phyloP scores from a whole-genome alignment of 1,140 invertebrate genomes.

The Rhizoglyphus robini region DNA sequence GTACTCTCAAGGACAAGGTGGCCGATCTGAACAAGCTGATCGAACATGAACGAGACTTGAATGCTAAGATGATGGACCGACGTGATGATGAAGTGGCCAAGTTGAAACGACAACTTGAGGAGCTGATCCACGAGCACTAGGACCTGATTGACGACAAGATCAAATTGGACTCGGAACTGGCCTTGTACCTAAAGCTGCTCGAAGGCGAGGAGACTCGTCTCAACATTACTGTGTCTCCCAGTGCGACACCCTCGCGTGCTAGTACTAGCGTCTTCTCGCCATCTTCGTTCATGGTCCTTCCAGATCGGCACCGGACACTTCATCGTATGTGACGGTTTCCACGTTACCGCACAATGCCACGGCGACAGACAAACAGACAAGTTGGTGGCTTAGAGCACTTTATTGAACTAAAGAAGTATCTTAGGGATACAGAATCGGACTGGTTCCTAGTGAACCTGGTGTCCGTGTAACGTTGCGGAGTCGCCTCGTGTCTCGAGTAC shows the following conservation, averaged over 20 bases:
- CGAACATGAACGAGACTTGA: constrained; percentile 52
- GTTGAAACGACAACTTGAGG: constrained; percentile 66
- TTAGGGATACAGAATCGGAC: constrained; percentile 22
- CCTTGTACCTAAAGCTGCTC: constrained; percentile 87
- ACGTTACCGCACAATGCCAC: too few species aligned
- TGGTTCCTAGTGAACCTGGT: not conserved
- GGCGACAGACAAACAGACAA: too few species aligned
- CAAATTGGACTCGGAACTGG: constrained; percentile 86
- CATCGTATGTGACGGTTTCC: constrained; percentile 63
- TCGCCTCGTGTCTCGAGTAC: not conserved
- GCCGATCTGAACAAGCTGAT: constrained; percentile 67
- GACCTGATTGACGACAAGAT: constrained; percentile 93
- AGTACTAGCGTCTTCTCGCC: too few species aligned
- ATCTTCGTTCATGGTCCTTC: not conserved
- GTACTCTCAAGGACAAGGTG: constrained; percentile 37
- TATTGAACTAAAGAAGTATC: too few species aligned
- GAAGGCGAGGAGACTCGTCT: constrained; percentile 69
- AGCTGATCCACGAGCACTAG: constrained; percentile 79
- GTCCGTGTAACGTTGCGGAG: too few species aligned
- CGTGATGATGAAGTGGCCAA: constrained; percentile 62
- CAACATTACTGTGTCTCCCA: not conserved
- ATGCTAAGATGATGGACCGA: constrained; percentile 50
- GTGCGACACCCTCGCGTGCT: too few species aligned
- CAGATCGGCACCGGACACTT: constrained; percentile 92
- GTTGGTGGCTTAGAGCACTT: too few species aligned